Conservation (phyloP, 2,888 invertebrate genomes). For the Drosophila ustulata region DNA sequence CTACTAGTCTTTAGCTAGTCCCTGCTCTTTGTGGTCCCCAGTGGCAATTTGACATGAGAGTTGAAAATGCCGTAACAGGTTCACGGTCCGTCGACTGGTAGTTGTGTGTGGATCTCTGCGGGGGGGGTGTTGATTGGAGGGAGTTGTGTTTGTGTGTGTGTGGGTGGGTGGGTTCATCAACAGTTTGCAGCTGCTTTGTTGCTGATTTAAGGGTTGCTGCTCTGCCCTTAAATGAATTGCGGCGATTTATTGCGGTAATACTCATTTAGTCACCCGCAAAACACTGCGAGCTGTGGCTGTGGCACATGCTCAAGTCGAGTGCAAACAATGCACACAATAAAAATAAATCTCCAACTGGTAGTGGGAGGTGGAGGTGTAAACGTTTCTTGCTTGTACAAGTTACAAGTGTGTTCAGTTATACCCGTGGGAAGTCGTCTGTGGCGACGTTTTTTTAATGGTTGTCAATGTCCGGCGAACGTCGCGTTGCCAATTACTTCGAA, state of each 20-base stretch:
- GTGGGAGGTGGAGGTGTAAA: slow-evolving; percentile 18
- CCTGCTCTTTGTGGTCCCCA: slow-evolving; percentile 58
- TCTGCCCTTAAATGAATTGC: slow-evolving; percentile 79
- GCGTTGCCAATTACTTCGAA: slow-evolving; percentile 54
- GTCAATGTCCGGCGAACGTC: slow-evolving; percentile 41
- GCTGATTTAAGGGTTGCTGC: slow-evolving; percentile 71
- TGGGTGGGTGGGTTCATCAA: slow-evolving; percentile 59
- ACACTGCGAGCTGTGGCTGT: slow-evolving; percentile 41
- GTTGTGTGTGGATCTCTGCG: slow-evolving; percentile 40
- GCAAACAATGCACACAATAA: slow-evolving; percentile 79
- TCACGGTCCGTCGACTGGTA: slow-evolving; percentile 65
- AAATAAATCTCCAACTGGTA: slow-evolving; percentile 71
- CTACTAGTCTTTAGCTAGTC: slow-evolving; percentile 25
- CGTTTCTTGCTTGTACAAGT: slow-evolving; percentile 18
- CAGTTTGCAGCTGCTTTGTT: slow-evolving; percentile 67
- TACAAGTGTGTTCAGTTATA: slow-evolving; percentile 70
- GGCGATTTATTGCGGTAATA: slow-evolving; percentile 82
- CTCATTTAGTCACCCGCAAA: slow-evolving; percentile 71
- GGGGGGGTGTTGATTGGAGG: slow-evolving; percentile 35
- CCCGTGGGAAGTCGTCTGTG: slow-evolving; percentile 74
- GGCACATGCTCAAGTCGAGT: slow-evolving; percentile 61
- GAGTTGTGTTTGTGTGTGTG: slow-evolving; percentile 8
- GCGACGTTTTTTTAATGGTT: slow-evolving; percentile 52
- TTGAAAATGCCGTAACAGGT: slow-evolving; percentile 73
- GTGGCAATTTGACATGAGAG: slow-evolving; percentile 74